phyloP scores from a whole-genome alignment of 1,140 invertebrate species.

The Vanessa atalanta region DNA sequence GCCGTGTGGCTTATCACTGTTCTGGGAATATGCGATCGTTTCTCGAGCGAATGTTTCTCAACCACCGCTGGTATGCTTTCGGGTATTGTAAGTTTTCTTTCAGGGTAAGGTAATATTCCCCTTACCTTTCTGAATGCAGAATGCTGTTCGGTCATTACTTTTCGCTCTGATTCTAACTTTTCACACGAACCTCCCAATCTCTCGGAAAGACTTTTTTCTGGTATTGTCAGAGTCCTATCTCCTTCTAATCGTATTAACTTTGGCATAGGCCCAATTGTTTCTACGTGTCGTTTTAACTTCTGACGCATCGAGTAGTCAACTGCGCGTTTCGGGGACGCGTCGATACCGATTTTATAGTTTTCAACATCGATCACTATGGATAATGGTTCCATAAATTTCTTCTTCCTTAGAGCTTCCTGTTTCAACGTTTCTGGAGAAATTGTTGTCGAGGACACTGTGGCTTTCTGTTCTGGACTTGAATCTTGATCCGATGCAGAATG shows the following conservation, averaged over 20 bases:
- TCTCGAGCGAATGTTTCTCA: constrained; percentile 40
- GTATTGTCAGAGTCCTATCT: constrained; percentile 41
- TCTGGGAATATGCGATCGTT: constrained; percentile 37
- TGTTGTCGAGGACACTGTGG: constrained; percentile 83
- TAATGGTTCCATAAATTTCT: constrained; percentile 73
- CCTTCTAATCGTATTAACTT: constrained; percentile 60
- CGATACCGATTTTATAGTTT: constrained; percentile 76
- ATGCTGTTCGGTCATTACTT: constrained; percentile 36
- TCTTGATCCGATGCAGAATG: constrained; percentile 77
- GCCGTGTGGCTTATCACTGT: constrained; percentile 75
- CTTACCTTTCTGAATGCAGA: constrained; percentile 54
- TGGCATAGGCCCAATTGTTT: constrained; percentile 51
- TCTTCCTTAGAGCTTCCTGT: constrained; percentile 61
- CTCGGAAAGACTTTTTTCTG: constrained; percentile 44
- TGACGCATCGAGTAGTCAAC: constrained; percentile 72
- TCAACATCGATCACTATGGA: constrained; percentile 77
- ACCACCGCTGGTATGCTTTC: constrained; percentile 55
- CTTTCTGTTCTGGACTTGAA: constrained; percentile 82
- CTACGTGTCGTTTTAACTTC: constrained; percentile 66
- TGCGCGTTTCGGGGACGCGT: constrained; percentile 72
- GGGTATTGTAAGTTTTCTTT: constrained; percentile 56
- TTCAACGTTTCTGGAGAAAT: constrained; percentile 80
- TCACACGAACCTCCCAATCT: constrained; percentile 36
- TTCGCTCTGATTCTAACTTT: constrained; percentile 24
- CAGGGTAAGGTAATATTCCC: constrained; percentile 47